Conservation (phyloP, 2,888 invertebrate species). For the Sicus ferrugineus region DNA sequence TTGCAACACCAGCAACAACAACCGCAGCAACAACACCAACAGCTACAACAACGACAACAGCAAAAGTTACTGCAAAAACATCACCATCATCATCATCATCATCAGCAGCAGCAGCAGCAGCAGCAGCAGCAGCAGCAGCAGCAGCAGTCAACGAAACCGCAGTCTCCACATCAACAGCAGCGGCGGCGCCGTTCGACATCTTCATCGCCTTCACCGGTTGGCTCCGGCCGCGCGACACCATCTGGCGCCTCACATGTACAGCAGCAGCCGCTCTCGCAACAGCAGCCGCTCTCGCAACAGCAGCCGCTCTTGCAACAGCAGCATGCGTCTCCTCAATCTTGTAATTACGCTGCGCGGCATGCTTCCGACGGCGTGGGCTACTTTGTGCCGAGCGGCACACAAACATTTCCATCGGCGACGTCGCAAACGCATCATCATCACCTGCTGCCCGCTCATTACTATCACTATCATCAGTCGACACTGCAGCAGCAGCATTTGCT, state of each 20-base stretch:
- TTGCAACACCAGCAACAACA: slow-evolving; percentile 73
- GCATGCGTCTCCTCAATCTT: slow-evolving; percentile 42
- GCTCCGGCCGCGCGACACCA: slow-evolving; percentile 56
- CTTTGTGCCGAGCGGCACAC: slow-evolving; percentile 51
- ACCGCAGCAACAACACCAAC: slow-evolving; percentile 49
- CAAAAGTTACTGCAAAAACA: slow-evolving; percentile 51
- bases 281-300: slow-evolving; percentile 34
- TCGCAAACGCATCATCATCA: slow-evolving; percentile 48
- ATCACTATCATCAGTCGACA: background rate
- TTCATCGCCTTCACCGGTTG: slow-evolving; percentile 49
- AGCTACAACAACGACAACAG: slow-evolving; percentile 68
- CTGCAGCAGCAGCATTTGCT: slow-evolving; percentile 41
- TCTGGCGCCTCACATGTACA: slow-evolving; percentile 29
- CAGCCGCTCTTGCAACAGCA: slow-evolving; percentile 37
- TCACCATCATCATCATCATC: slow-evolving; percentile 69
- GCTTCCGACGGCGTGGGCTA: slow-evolving; percentile 33
- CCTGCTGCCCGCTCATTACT: slow-evolving; percentile 34
- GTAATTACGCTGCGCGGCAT: slow-evolving; percentile 52
- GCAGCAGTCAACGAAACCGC: background rate
- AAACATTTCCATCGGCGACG: slow-evolving; percentile 51
- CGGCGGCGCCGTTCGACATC: slow-evolving; percentile 50
- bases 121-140: slow-evolving; percentile 53
- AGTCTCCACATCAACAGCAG: slow-evolving; percentile 27
- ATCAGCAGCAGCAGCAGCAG: slow-evolving; percentile 66
- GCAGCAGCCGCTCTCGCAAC: slow-evolving; percentile 18